phyloP scores from a whole-genome alignment of 2,888 invertebrate species.

The Rhyacophila evoluta region DNA sequence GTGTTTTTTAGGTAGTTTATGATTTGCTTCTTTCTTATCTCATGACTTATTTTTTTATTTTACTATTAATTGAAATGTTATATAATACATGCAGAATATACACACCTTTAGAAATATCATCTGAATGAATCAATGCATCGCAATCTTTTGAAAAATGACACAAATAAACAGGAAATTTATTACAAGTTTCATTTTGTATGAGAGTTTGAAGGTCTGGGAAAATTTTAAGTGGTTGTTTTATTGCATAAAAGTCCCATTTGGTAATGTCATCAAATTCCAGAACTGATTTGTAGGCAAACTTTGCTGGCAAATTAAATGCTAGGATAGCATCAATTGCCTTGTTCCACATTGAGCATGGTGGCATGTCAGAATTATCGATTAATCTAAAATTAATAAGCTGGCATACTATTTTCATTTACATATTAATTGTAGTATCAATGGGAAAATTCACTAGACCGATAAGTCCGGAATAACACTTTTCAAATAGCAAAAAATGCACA shows the following conservation, averaged over 20 bases:
- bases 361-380: constrained; percentile 57
- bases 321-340: constrained; percentile 73
- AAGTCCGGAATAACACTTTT: too few relatives aligned
- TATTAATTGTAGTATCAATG: too few relatives aligned
- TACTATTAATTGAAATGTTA: too few relatives aligned
- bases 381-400: too few relatives aligned
- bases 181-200: neutral
- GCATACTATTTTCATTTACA: too few relatives aligned
- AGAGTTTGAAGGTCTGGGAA: constrained; percentile 35
- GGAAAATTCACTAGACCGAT: too few relatives aligned
- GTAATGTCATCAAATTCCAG: constrained; percentile 74
- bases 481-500: too few relatives aligned
- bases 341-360: constrained; percentile 71
- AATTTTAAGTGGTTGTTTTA: constrained; percentile 12
- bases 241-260: constrained; percentile 55
- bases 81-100: too few relatives aligned
- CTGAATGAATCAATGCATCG: neutral
- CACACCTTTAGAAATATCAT: constrained; percentile 37
- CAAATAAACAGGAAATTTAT: constrained; percentile 31
- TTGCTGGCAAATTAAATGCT: constrained; percentile 71
- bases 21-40: too few relatives aligned
- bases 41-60: too few relatives aligned
- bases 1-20: too few relatives aligned
- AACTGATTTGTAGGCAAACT: constrained; percentile 73
- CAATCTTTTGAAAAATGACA: constrained; percentile 30